A percentile compares a stretch with the other conserved stretches of the same genome.
phyloP scores from a whole-genome alignment of 2,797 vertebrate species.

The Gephyroberyx darwinii region DNA sequence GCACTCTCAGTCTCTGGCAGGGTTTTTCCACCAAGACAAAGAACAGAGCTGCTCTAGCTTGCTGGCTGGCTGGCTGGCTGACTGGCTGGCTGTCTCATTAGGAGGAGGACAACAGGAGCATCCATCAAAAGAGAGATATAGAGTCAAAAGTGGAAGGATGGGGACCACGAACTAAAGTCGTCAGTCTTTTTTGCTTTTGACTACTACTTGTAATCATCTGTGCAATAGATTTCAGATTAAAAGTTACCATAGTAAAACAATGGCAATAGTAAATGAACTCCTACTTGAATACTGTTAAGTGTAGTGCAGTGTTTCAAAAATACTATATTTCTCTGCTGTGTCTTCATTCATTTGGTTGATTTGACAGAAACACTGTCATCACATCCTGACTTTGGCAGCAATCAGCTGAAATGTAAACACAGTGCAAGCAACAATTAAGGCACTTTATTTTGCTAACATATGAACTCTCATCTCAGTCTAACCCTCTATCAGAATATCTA shows the following conservation, averaged over 20 bases:
- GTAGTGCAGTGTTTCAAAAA: constrained; percentile 28
- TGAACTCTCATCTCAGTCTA: constrained; percentile 9
- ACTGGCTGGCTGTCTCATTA: constrained; percentile 67
- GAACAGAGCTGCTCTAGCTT: constrained; percentile 64
- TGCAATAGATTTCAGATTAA: background rate
- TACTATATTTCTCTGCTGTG: constrained; percentile 41
- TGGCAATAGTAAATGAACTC: background rate
- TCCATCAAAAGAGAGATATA: constrained; percentile 45
- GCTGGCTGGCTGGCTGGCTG: constrained; percentile 45
- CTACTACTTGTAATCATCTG: background rate
- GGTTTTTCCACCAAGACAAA: constrained; percentile 74
- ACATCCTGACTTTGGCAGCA: constrained; percentile 10
- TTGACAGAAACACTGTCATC: constrained; percentile 34
- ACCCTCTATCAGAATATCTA: constrained; percentile 45
- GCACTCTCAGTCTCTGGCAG: constrained; percentile 65
- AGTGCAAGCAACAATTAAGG: constrained; percentile 24
- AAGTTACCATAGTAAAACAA: background rate
- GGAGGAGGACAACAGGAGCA: constrained; percentile 53
- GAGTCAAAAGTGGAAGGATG: constrained; percentile 35
- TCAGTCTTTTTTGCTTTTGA: background rate
- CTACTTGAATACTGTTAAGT: background rate
- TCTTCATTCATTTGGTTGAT: constrained; percentile 43
- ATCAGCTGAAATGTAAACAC: constrained; percentile 37
- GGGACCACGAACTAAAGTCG: constrained; percentile 27
- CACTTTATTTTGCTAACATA: constrained; percentile 38